Evolutionary conservation across 2,888 invertebrate species (phyloP).

Genomic region (Trilocha varians): DNA sequence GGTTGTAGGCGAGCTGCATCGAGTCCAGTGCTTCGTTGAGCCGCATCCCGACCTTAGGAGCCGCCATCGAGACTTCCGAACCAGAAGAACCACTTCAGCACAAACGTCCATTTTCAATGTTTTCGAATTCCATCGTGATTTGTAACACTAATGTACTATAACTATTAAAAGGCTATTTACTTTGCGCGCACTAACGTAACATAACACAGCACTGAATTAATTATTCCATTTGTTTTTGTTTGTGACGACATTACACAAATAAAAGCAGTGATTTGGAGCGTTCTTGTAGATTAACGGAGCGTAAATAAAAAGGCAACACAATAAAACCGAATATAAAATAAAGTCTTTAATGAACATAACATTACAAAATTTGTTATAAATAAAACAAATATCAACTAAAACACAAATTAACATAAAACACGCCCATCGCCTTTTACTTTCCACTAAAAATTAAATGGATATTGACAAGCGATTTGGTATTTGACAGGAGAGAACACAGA

Average conservation of each 20-base stretch:
- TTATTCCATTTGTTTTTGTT: constrained; percentile 13
- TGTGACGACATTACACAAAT: background rate
- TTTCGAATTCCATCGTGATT: constrained; percentile 41
- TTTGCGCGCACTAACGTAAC: no score
- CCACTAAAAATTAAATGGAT: constrained; percentile 51
- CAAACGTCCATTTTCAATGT: constrained; percentile 5
- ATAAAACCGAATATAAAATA: background rate
- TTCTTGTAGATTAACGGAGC: background rate
- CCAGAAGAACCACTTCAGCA: constrained; percentile 16
- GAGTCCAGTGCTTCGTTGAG: constrained; percentile 80
- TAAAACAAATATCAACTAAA: constrained; percentile 16
- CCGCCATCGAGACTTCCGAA: constrained; percentile 44
- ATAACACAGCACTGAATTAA: constrained; percentile 12
- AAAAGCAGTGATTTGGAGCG: background rate
- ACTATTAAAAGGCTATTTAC: constrained; percentile 4
- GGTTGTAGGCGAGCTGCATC: constrained; percentile 83
- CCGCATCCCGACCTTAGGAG: constrained; percentile 70
- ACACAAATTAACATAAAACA: constrained; percentile 49
- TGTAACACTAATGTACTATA: constrained; percentile 28
- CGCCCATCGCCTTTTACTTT: constrained; percentile 61
- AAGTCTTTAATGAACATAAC: background rate
- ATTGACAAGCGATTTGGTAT: constrained; percentile 24
- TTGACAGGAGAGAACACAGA: constrained; percentile 5
- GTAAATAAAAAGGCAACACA: background rate
- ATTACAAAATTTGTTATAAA: constrained; percentile 5